Conservation (phyloP, 2,888 invertebrate genomes). For the Listrodromus nycthemerus region DNA sequence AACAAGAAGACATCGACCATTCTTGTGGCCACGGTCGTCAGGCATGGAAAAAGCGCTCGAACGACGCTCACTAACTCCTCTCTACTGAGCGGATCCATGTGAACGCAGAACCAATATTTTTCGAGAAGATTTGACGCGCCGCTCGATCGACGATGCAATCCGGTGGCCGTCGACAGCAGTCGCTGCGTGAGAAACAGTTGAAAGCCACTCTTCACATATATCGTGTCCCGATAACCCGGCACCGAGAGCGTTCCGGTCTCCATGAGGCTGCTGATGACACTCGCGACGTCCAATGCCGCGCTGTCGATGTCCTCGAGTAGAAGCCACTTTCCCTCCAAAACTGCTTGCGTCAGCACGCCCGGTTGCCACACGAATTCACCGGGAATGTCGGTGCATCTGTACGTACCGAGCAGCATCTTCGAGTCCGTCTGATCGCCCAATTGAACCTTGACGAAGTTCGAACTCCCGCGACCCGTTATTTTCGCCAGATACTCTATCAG, state of each 20-base stretch:
- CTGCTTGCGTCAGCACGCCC: conserved; percentile 96
- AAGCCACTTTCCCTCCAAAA: conserved; percentile 95
- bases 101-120: conserved; percentile 93
- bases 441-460: conserved; percentile 93
- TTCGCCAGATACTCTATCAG: conserved; percentile 94
- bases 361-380: conserved; percentile 99
- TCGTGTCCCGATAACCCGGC: conserved; percentile 94
- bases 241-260: conserved; percentile 93
- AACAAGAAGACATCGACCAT: conserved; percentile 94
- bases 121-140: conserved; percentile 90
- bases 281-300: conserved; percentile 96
- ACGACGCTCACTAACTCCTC: conserved; percentile 91
- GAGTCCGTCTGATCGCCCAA: conserved; percentile 98
- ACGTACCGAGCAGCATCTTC: conserved; percentile 96
- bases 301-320: conserved; percentile 98
- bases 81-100: conserved; percentile 91
- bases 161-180: conserved; percentile 74
- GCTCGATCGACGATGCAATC: conserved; percentile 83
- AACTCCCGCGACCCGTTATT: conserved; percentile 88
- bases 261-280: conserved; percentile 93
- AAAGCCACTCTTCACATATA: conserved; percentile 93
- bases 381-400: conserved; percentile 97
- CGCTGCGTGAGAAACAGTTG: conserved; percentile 96
- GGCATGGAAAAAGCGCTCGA: conserved; percentile 88
- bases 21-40: conserved; percentile 90